phyloP scores from a whole-genome alignment of 2,888 invertebrate genomes.

The Mactromeris polynyma region DNA sequence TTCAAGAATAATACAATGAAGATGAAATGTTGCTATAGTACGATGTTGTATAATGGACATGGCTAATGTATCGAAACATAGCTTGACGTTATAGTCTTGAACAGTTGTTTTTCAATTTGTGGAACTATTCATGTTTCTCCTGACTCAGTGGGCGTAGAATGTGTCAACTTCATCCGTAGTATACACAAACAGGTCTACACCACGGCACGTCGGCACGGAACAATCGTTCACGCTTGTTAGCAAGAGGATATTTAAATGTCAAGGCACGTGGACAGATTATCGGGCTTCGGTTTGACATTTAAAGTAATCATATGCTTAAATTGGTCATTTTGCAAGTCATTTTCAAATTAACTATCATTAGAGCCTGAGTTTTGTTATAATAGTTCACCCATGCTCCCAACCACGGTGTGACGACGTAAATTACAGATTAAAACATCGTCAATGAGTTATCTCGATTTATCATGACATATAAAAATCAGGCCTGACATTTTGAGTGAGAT shows the following conservation, averaged over 20 bases:
- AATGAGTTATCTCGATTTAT: background rate
- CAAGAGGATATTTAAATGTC: slow-evolving; percentile 26
- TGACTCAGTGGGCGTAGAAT: too few species aligned
- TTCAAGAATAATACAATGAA: too few species aligned
- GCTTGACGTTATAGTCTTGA: too few species aligned
- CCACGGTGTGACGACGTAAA: slow-evolving; percentile 24
- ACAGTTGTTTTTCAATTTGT: too few species aligned
- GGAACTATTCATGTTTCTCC: too few species aligned
- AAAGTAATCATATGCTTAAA: slow-evolving; percentile 65
- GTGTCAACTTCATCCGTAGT: too few species aligned
- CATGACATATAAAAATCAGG: slow-evolving; percentile 17
- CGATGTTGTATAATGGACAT: too few species aligned
- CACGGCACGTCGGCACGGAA: background rate
- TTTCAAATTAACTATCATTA: slow-evolving; percentile 68
- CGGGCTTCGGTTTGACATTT: slow-evolving; percentile 59
- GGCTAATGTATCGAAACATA: too few species aligned
- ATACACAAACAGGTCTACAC: background rate
- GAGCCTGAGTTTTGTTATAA: slow-evolving; percentile 16
- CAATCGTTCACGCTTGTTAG: slow-evolving; percentile 15
- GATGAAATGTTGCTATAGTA: too few species aligned
- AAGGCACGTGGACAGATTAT: slow-evolving; percentile 57
- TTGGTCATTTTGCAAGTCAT: slow-evolving; percentile 71
- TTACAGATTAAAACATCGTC: slow-evolving; percentile 34
- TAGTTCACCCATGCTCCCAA: background rate
- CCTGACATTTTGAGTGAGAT: slow-evolving; percentile 21